phyloP scores from a whole-genome alignment of 2,113 vertebrate species.

The Phaethornis superciliosus region DNA sequence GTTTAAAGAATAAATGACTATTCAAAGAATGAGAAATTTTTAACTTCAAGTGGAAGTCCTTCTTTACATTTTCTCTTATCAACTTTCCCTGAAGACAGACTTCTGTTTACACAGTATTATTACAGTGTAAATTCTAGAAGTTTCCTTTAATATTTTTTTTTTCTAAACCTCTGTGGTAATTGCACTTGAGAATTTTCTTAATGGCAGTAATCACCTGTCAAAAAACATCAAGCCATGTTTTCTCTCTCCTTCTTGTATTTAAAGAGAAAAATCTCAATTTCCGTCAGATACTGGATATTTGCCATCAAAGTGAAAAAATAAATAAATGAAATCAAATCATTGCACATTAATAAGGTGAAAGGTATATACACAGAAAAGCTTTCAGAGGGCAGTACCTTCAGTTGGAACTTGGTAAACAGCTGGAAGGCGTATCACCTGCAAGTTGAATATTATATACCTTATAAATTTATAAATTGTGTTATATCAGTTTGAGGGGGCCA shows the following conservation, averaged over 20 bases:
- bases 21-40: neutral
- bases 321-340: neutral
- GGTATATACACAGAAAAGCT: neutral
- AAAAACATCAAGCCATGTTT: neutral
- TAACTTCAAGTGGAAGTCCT: neutral
- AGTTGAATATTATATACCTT: too few relatives aligned
- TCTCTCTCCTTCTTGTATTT: neutral
- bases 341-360: neutral
- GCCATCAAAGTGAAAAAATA: neutral
- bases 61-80: neutral
- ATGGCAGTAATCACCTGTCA: neutral
- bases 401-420: neutral
- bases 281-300: neutral
- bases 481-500: neutral
- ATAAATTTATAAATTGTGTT: too few relatives aligned
- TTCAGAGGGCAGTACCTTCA: neutral
- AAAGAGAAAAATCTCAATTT: neutral
- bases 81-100: neutral
- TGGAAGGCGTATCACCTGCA: neutral
- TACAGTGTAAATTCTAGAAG: neutral
- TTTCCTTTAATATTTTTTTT: neutral
- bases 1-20: neutral
- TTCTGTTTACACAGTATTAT: neutral
- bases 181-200: neutral
- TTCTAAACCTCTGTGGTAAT: neutral